A percentile compares a stretch with the other conserved stretches of the same genome.
These are phyloP conservation scores for Sebastes iracundus DNA, from an alignment of 2,797 vertebrate species.

Conservation along the genomic window DNA sequence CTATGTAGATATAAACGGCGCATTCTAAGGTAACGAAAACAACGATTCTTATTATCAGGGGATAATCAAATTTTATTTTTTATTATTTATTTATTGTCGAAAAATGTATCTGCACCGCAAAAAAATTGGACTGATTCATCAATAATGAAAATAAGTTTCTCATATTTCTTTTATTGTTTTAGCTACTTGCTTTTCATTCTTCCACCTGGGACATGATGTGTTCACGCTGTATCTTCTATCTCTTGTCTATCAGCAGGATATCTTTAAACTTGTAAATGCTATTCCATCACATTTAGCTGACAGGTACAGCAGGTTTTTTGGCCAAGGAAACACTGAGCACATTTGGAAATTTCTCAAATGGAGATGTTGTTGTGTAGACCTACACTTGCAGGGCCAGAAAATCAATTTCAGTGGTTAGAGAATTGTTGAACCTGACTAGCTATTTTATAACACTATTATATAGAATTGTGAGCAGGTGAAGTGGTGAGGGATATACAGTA, in stretches of 20 bases:
- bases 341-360: background rate
- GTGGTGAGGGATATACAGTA: background rate
- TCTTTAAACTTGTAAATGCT: conserved; percentile 4
- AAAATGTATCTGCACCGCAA: no score
- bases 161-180: background rate
- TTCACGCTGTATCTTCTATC: background rate
- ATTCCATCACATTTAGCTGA: conserved; percentile 2
- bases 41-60: no score
- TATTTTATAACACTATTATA: background rate
- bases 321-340: background rate
- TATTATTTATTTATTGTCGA: no score
- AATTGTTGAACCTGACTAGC: background rate
- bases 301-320: background rate
- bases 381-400: background rate
- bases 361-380: background rate
- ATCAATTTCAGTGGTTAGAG: background rate
- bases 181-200: background rate
- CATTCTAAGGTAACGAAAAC: no score
- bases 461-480: background rate
- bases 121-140: background rate
- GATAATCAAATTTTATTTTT: no score
- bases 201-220: background rate
- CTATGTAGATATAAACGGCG: no score
- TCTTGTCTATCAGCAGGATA: background rate
- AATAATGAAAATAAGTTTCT: background rate